Evolutionary conservation across 2,888 invertebrate species (phyloP).

Genomic region (Pollenia amentaria): DNA sequence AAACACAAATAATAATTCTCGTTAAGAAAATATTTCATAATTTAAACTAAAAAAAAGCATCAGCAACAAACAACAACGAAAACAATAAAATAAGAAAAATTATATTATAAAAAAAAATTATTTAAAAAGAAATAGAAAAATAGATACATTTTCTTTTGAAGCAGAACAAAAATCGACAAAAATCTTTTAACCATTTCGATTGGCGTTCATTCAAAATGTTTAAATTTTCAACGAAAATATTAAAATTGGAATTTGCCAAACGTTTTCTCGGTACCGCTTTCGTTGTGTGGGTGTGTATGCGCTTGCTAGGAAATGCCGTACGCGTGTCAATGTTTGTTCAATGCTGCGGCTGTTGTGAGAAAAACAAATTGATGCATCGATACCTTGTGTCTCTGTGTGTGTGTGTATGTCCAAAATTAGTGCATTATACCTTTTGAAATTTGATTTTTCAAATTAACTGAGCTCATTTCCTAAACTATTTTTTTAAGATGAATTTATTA

Average conservation of each 20-base stretch:
- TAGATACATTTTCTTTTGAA: constrained; percentile 19
- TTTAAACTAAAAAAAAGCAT: constrained; percentile 31
- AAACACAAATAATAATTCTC: constrained; percentile 20
- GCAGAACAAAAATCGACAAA: not conserved
- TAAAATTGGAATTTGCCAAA: constrained; percentile 52
- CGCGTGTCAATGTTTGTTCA: constrained; percentile 11
- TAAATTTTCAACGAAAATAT: not conserved
- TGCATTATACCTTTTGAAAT: constrained; percentile 14
- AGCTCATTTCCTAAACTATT: constrained; percentile 51
- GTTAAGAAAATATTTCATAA: constrained; percentile 58
- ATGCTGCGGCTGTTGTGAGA: not conserved
- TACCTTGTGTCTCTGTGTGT: constrained; percentile 5
- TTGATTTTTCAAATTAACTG: constrained; percentile 9
- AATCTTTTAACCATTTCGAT: constrained; percentile 11
- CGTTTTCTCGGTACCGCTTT: not conserved
- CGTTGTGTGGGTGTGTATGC: not conserved
- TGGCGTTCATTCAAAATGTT: constrained; percentile 31
- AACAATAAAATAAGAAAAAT: constrained; percentile 33
- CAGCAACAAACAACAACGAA: constrained; percentile 15
- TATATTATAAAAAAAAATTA: constrained; percentile 29
- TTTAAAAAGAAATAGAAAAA: constrained; percentile 1
- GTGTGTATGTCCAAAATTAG: constrained; percentile 13
- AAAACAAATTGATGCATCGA: constrained; percentile 4
- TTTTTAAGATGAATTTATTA: constrained; percentile 25
- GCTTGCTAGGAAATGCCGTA: not conserved